Base-by-base conservation (phyloP, 2,113 vertebrate species). In the Ochotona curzoniae region DNA sequence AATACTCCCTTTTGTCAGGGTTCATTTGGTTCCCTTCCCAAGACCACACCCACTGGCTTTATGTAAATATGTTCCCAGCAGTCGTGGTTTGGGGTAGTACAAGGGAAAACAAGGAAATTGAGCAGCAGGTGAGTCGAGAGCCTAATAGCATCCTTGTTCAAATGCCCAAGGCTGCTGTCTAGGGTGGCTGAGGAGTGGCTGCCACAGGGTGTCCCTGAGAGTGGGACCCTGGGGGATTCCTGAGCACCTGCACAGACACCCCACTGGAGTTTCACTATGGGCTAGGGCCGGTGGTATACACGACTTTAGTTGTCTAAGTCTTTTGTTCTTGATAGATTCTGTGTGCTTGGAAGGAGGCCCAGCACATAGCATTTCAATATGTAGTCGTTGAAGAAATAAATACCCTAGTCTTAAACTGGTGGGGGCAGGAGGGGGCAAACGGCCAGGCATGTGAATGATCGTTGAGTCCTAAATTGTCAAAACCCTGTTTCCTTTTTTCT, bases 21-120 rank as follows among this genome's bases (percentile, higher is more conserved):
- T 57, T 69, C 96, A 1, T 94, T 91, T 18, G 64, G 89, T 66
- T 17, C 81, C 75, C 61, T 95, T 95, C 90, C 73, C 93, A 84
- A 54, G 64, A 63, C 63, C 85, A 90, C 94, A 75, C 93, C 90
- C 79, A 32, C 47, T 0, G 5, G 7, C 67, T 66, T 91, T 87
- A 83, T 89, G 47, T 63, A 90, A 74, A 85, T 74, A 2, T 67
- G 35, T 86, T 88, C 83, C 15, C 15, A 51, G 6, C 57, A 35
- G 86, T 18, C 0, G 47, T 78, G 92, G 87, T 95, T 88, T 95
- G 74, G 95, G 38, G 54, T 10, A 57, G 51, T 1, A 14, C 20
- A 79, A 75, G 82, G 51, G 51, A 93, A 44, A 94, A 92, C 38
- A 73, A 93, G 95, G 90, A 94, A 92, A 66, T 6, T 70, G 74